Base-by-base conservation (phyloP, 2,113 vertebrate genomes). In the Zeus faber region DNA sequence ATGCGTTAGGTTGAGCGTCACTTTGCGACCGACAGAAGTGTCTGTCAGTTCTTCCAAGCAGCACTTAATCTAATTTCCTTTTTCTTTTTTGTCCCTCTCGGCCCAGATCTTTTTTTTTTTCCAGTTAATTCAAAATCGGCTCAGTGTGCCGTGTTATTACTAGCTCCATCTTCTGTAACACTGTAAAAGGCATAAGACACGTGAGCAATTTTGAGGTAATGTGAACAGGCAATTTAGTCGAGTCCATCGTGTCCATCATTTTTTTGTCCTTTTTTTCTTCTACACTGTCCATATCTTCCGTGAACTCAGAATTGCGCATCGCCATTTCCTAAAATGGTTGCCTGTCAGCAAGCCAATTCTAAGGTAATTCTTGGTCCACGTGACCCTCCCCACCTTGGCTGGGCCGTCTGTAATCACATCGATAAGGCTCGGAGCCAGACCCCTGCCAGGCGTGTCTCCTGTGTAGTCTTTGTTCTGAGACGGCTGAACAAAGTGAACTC, bases 331-430 rank as follows among this genome's bases (percentile, higher is more conserved):
- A 5, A 52, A 35, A 39, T 54, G 20, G 10, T 26, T 37, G 54
- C 22, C 31, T 17, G 9, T 18, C 44, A 33, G 18, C 31, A 53
- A 5, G n/a, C 11, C 14, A 31, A 4, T 37, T 46, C 31, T 48
- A 47, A 54, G 60, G 59, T 72, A 58, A n/a, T 29, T 18, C 31
- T 2, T n/a, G 65, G 63, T 65, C 46, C 29, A 48, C 16, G 39
- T 62, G 55, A 52, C 71, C 63, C 53, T 64, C 65, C 52, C 27
- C 71, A 73, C 47, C 45, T 59, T 70, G 47, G 16, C 64, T 54
- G 18, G 10, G 18, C 40, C 35, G 47, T 5, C 59, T 79, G 54
- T 62, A 71, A 68, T 83, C 62, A 58, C 53, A 58, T 4, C 62
- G 65, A 62, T 81, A 63, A 57, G 54, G 5, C 26, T 14, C 10